Percentiles rank a stretch among this genome's conserved stretches.
These are phyloP conservation scores for Brachyhypopomus occidentalis DNA, from an alignment of 2,113 vertebrate species.

Conservation along the genomic window DNA sequence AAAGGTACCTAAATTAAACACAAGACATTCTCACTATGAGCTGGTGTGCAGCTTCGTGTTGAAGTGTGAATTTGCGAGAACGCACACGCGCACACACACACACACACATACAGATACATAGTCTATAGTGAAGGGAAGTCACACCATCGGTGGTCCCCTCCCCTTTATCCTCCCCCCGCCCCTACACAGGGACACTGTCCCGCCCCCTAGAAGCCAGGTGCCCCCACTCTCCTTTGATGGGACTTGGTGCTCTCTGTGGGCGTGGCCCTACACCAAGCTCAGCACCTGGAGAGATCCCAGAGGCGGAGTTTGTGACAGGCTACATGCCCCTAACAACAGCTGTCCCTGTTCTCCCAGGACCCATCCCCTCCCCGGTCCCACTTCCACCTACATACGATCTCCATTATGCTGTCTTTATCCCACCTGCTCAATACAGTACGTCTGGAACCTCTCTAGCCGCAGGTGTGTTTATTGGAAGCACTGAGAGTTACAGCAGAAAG, in stretches of 20 bases:
- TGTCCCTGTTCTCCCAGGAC: conserved; percentile 66
- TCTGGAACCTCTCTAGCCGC: neutral
- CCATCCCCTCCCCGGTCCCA: conserved; percentile 59
- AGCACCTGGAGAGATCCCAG: neutral
- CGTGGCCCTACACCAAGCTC: neutral
- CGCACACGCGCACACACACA: neutral
- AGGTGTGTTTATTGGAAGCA: neutral
- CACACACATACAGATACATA: neutral
- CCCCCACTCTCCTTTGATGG: neutral
- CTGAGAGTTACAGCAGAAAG: neutral
- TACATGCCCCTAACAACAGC: conserved; percentile 55
- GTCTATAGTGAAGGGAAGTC: conserved; percentile 50
- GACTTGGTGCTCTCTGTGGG: neutral
- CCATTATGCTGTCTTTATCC: conserved; percentile 59
- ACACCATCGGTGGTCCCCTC: conserved; percentile 67
- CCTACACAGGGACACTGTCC: conserved; percentile 36
- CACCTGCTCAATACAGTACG: conserved; percentile 61
- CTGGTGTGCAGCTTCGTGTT: conserved; percentile 1
- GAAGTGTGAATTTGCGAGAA: conserved; percentile 27
- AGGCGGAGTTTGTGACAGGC: conserved; percentile 35
- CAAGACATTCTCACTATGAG: conserved; percentile 27
- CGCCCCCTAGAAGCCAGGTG: neutral
- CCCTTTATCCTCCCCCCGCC: conserved; percentile 20
- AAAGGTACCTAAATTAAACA: conserved; percentile 40
- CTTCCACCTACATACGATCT: conserved; percentile 42